Evolutionary conservation across 2,888 invertebrate genomes (phyloP), one percentile per base, ranked within the genome.

Genomic region (Netelia virgata): DNA sequence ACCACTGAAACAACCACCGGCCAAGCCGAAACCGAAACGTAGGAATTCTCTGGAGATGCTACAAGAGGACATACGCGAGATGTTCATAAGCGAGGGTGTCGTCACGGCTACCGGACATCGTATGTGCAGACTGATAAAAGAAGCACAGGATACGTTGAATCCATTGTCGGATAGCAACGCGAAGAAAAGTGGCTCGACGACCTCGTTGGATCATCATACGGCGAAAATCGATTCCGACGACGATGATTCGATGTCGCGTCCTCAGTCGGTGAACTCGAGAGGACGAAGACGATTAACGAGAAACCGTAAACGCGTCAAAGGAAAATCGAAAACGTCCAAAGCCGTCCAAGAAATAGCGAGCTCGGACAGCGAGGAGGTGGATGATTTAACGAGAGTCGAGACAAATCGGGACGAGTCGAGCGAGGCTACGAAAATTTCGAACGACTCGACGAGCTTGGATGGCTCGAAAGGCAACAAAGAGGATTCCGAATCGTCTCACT

Each of bases 21-120:
- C 81, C 9, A 86, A 84, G 68, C 84, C 89, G 9, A 91, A 91
- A 41, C 87, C 86, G 59, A 91, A 91, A 79, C 89, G 94, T 50
- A 89, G 93, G 72, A 94, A 94, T 76, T 96, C 96, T 89, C 90
- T 97, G 68, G 95, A 96, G 88, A 94, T 95, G 91, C 93, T 97
- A 1, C 96, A 96, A 87, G 96, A 96, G 85, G 96, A 96, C 87
- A 95, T 96, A 59, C 95, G 96, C 88, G 96, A 96, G 89, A 96
- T 96, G 95, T 96, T 96, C 89, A 95, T 96, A 75, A 94, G 95
- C 86, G 95, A 96, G 86, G 96, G 95, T 43, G 95, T 96, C 1
- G 91, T 96, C 36, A 95, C 95, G 73, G 95, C 96, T 14, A 95
- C 95, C 1, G 96, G 96, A 11, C 95, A 96, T 89, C 94, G 96